Conservation (phyloP, 1,140 invertebrate genomes). For the Achroia grisella region DNA sequence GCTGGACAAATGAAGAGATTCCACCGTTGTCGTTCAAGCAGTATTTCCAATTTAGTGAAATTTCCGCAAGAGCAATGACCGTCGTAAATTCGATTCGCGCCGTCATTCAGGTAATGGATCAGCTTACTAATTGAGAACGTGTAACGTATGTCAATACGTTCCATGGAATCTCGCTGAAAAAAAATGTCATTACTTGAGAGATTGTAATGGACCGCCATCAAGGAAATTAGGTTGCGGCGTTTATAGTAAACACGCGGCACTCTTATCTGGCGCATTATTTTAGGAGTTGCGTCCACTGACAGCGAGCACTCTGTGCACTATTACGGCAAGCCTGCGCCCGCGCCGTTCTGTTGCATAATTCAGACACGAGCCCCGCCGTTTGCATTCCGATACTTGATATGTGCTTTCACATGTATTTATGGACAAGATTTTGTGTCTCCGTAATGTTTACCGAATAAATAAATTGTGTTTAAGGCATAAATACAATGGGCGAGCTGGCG, state of each 20-base stretch:
- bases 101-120: constrained; percentile 35
- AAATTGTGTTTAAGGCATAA: constrained; percentile 66
- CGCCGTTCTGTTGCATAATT: constrained; percentile 66
- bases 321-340: constrained; percentile 47
- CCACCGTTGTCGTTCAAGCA: constrained; percentile 4
- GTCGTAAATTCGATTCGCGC: constrained; percentile 35
- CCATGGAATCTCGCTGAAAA: background rate
- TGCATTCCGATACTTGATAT: constrained; percentile 71
- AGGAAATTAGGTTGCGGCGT: constrained; percentile 25
- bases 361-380: constrained; percentile 62
- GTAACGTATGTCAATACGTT: constrained; percentile 1
- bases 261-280: constrained; percentile 45
- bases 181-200: background rate
- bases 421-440: constrained; percentile 70
- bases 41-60: constrained; percentile 26
- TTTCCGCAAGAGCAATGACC: constrained; percentile 25
- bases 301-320: constrained; percentile 49
- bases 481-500: constrained; percentile 64
- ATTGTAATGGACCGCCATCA: constrained; percentile 10
- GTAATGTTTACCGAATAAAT: constrained; percentile 71
- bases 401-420: constrained; percentile 72
- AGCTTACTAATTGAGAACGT: constrained; percentile 15
- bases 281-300: constrained; percentile 38
- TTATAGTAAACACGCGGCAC: constrained; percentile 16
- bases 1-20: constrained; percentile 53